These are phyloP conservation scores for Psittacula echo DNA, from an alignment of 2,797 vertebrate species.

Conservation along the genomic window DNA sequence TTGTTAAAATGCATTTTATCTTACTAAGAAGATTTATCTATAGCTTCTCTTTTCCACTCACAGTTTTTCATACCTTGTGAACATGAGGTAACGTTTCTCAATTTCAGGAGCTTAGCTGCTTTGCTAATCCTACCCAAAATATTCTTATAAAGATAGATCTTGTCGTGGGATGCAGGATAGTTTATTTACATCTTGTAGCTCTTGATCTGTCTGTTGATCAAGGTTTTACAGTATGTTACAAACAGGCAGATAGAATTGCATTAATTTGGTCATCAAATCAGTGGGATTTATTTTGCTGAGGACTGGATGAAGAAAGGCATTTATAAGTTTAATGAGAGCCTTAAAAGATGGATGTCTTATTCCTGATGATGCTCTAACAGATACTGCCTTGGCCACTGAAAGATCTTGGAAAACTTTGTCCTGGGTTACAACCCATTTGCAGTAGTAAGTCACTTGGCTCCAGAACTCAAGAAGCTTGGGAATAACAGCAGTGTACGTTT, in stretches of 20 bases:
- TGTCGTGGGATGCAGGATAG: background rate
- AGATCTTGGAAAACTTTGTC: background rate
- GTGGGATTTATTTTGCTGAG: background rate
- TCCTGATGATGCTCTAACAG: background rate
- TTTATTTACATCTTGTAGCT: slow-evolving; percentile 16
- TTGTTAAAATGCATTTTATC: background rate
- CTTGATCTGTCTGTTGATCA: background rate
- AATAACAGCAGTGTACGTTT: background rate
- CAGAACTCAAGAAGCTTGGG: background rate
- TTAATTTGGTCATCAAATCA: background rate
- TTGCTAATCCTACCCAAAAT: slow-evolving; percentile 36
- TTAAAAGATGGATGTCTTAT: background rate
- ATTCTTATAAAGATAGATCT: background rate
- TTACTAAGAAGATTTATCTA: background rate
- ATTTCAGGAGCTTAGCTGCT: background rate
- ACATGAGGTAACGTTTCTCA: background rate
- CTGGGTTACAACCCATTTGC: background rate
- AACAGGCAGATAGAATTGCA: background rate
- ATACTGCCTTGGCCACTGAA: background rate
- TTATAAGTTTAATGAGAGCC: background rate
- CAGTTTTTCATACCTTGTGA: background rate
- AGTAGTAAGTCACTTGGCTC: background rate
- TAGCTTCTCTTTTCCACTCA: background rate
- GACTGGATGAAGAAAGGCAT: background rate
- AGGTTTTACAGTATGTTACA: background rate